These are phyloP conservation scores for Danio aesculapii DNA, from an alignment of 2,797 vertebrate genomes.

Conservation along the genomic window DNA sequence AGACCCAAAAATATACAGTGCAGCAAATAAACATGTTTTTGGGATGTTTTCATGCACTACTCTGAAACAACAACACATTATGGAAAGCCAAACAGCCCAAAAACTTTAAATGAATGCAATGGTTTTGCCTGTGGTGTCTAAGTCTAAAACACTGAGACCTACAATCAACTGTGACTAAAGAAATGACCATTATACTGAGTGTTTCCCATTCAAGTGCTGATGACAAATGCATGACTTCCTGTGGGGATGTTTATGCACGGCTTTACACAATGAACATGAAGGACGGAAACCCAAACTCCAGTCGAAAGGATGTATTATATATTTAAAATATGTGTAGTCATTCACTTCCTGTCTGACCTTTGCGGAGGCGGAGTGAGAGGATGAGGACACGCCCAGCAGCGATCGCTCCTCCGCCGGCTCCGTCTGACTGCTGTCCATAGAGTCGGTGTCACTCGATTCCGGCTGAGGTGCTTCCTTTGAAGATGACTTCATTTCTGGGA, in stretches of 20 bases:
- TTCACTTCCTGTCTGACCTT: conserved; percentile 80
- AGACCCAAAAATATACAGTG: no score
- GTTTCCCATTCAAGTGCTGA: conserved; percentile 5
- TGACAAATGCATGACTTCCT: conserved; percentile 10
- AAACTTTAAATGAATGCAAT: no score
- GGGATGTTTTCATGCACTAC: no score
- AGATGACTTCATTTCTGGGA: conserved; percentile 84
- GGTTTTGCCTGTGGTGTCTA: no score
- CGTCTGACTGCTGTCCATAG: conserved; percentile 61
- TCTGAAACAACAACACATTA: no score
- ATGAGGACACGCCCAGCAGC: conserved; percentile 75
- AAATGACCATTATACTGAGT: not conserved
- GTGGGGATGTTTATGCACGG: not conserved
- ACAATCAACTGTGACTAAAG: not conserved
- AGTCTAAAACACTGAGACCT: no score
- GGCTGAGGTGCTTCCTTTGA: conserved; percentile 74
- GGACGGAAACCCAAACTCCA: not conserved
- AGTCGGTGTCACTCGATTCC: conserved; percentile 66
- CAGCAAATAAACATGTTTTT: no score
- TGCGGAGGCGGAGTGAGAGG: conserved; percentile 64
- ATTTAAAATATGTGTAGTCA: conserved; percentile 3
- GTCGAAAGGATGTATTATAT: not conserved
- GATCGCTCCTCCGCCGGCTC: conserved; percentile 71
- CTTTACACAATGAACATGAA: conserved; percentile 10
- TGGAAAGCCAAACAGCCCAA: no score